phyloP scores from a whole-genome alignment of 2,113 vertebrate species.

The Catharus bicknelli region DNA sequence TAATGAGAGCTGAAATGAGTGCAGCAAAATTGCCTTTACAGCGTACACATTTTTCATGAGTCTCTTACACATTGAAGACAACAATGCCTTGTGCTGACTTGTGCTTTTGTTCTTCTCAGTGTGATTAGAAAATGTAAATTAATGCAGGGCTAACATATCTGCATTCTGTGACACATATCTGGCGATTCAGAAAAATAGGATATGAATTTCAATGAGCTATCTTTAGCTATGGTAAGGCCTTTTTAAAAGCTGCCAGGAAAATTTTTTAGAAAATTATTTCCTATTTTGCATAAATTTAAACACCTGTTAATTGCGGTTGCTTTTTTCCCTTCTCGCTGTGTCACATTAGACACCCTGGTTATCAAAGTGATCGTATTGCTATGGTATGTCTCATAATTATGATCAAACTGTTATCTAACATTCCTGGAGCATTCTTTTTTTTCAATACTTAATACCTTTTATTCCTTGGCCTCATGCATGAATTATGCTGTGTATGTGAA shows the following conservation, averaged over 20 bases:
- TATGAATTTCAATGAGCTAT: conserved; percentile 34
- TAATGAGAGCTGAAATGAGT: background rate
- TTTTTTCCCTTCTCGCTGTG: conserved; percentile 64
- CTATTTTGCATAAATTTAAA: conserved; percentile 64
- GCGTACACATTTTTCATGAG: rapidly evolving
- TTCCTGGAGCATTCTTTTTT: conserved; percentile 85
- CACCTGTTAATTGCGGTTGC: conserved; percentile 69
- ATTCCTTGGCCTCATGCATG: conserved; percentile 82
- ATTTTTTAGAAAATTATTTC: conserved; percentile 50
- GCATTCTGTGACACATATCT: conserved; percentile 38
- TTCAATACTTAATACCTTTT: conserved; percentile 80
- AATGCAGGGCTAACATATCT: conserved; percentile 8
- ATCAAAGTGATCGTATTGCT: conserved; percentile 77
- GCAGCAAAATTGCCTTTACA: background rate
- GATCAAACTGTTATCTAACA: conserved; percentile 87
- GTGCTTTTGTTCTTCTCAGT: conserved; percentile 19
- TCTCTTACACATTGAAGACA: background rate
- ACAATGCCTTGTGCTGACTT: background rate
- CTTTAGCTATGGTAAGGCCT: conserved; percentile 39
- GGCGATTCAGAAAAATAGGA: conserved; percentile 48
- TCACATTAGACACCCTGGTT: conserved; percentile 71
- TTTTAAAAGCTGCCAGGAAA: conserved; percentile 47
- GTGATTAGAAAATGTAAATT: conserved; percentile 30
- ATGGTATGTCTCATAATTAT: conserved; percentile 82
- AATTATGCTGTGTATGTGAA: conserved; percentile 81